Conservation (phyloP, 1,140 invertebrate genomes). For the Drosophila busckii region DNA sequence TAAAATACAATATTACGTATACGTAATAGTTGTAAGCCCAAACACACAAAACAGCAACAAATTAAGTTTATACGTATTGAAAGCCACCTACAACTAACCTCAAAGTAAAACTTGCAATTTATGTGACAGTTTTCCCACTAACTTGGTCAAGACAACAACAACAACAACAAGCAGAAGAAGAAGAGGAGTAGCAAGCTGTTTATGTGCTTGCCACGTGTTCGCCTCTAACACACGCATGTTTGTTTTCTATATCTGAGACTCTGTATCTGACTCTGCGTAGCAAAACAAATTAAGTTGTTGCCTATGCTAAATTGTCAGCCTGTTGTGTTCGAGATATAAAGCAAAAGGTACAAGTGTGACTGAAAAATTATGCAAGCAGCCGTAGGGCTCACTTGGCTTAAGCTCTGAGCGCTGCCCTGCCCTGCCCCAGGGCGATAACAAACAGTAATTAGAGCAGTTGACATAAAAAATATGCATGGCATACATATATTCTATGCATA, state of each 20-base stretch:
- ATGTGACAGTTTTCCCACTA: conserved; percentile 53
- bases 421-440: conserved; percentile 44
- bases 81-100: not conserved
- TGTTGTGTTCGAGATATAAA: conserved; percentile 16
- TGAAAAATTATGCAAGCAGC: conserved; percentile 21
- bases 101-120: conserved; percentile 52
- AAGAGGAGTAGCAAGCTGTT: conserved; percentile 43
- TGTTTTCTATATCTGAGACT: not conserved
- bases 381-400: conserved; percentile 32
- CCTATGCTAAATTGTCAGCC: conserved; percentile 58
- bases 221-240: conserved; percentile 40
- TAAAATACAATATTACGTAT: not conserved
- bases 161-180: not conserved
- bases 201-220: conserved; percentile 67
- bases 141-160: conserved; percentile 14
- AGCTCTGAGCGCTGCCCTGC: conserved; percentile 31
- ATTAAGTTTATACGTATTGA: conserved; percentile 20
- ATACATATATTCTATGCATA: conserved; percentile 57
- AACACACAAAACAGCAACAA: no score
- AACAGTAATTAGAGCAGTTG: conserved; percentile 49
- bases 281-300: conserved; percentile 60
- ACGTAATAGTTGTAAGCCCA: not conserved
- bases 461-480: conserved; percentile 18
- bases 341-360: conserved; percentile 4
- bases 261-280: conserved; percentile 24